Base-by-base conservation (phyloP, 2,888 invertebrate genomes). In the Drosophila maculinotata region DNA sequence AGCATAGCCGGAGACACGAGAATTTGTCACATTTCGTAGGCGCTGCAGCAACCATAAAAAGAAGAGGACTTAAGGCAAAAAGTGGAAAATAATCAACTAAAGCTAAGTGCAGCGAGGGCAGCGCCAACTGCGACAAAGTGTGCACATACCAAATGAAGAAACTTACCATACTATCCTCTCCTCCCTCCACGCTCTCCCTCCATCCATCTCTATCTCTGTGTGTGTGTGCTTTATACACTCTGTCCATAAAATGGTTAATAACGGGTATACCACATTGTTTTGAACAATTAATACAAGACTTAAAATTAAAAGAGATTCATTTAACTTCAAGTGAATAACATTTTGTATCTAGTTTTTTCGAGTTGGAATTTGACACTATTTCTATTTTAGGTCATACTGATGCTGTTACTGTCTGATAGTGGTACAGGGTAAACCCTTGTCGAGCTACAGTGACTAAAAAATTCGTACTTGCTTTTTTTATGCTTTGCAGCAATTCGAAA, bases 21-120 rank as follows among this genome's bases (percentile, higher is more conserved):
- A 79, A 83, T 83, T 83, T 83, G 83, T 81, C 83, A 83, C 74
- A 83, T 70, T 76, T 78, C 57, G 69, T 79, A 79, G 76, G 81
- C 79, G 81, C 79, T 68, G 64, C 59, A 45, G 60, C 39, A 64
- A 17, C 44, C 52, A 59, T 45, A 59, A 58, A 67, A 62, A 56
- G 38, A 23, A 23, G n/a, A 42, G 9, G 5, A 30, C 17, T 36
- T 49, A 51, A 42, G 35, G 41, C 36, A 73, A 51, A 72, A 54
- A 52, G 54, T 44, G 39, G 52, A 57, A 85, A 80, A 83, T 79
- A 85, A 78, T 82, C 82, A 85, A 83, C 75, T 77, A 71, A 68
- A 58, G 68, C 69, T 69, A 71, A 74, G 74, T 84, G 76, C 51
- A 63, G 26, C 69, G 41, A 42, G 26, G 67, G 79, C 71, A 71